Evolutionary conservation across 2,888 invertebrate genomes (phyloP).

Genomic region (Apoda limacodes): DNA sequence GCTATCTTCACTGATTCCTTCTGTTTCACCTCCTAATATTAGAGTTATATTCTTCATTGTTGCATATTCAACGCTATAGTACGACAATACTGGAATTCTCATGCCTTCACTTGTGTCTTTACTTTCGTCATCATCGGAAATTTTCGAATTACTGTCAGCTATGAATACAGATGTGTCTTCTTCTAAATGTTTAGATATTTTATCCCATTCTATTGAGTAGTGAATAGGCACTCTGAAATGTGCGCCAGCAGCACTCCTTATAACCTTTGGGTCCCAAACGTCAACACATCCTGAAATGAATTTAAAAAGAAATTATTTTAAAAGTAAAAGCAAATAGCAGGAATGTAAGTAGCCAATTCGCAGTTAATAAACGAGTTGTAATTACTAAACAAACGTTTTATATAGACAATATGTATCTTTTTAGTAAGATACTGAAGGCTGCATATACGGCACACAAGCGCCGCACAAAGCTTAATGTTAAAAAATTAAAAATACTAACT

Average conservation of each 20-base stretch:
- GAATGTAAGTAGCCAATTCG: too few relatives aligned
- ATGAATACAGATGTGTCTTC: conserved; percentile 69
- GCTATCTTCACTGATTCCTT: conserved; percentile 83
- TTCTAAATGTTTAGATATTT: conserved; percentile 61
- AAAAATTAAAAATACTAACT: too few relatives aligned
- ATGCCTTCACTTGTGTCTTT: conserved; percentile 14
- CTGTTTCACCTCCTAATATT: conserved; percentile 90
- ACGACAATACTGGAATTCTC: conserved; percentile 70
- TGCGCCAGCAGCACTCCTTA: conserved; percentile 86
- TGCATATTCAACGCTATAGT: conserved; percentile 71
- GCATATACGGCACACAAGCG: too few relatives aligned
- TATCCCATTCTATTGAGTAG: conserved; percentile 74
- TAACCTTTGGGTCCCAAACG: conserved; percentile 90
- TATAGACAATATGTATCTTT: too few relatives aligned
- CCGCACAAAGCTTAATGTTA: too few relatives aligned
- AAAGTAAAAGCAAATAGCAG: too few relatives aligned
- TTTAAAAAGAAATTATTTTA: conserved; percentile 7
- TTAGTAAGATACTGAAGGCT: too few relatives aligned
- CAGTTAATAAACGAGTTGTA: too few relatives aligned
- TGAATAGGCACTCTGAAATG: conserved; percentile 83
- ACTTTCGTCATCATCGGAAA: conserved; percentile 21
- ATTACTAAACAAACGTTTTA: too few relatives aligned
- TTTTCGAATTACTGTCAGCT: conserved; percentile 73
- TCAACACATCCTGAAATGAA: conserved; percentile 82
- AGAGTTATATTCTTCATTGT: conserved; percentile 70